Percentiles rank a stretch among this genome's conserved stretches.
Evolutionary conservation across 1,140 invertebrate species (phyloP).

Genomic region (Propsilocerus akamusi): DNA sequence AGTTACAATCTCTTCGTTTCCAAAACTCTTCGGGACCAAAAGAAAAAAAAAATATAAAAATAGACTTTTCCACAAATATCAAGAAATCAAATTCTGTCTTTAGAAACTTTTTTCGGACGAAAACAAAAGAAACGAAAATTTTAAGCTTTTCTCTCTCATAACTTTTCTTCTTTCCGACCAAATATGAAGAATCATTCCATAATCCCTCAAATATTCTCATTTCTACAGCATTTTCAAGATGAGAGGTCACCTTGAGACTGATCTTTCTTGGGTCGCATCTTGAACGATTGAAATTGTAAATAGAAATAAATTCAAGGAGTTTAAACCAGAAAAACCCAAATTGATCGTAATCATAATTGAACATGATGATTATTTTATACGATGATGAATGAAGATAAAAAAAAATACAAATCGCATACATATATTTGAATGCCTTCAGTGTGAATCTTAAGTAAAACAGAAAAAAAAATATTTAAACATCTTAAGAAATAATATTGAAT

Average conservation of each 20-base stretch:
- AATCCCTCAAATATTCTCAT: too few species aligned
- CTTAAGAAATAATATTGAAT: too few species aligned
- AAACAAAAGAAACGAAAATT: too few species aligned
- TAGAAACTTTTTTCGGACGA: too few species aligned
- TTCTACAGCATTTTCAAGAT: too few species aligned
- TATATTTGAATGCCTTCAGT: constrained; percentile 1
- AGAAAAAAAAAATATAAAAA: not conserved
- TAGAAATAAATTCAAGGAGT: too few species aligned
- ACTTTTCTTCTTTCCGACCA: too few species aligned
- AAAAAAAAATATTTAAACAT: not conserved
- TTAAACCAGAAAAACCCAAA: constrained; percentile 1
- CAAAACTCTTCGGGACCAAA: not conserved
- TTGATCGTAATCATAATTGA: not conserved
- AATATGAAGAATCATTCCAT: too few species aligned
- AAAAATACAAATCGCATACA: not conserved
- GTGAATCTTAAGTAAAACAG: not conserved
- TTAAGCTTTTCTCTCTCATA: too few species aligned
- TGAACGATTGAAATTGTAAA: not conserved
- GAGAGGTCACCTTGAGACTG: too few species aligned
- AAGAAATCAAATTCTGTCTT: not conserved
- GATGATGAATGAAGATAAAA: not conserved
- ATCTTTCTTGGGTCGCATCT: too few species aligned
- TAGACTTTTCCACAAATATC: too few species aligned
- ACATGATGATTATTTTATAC: not conserved
- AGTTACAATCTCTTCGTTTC: not conserved